Base-by-base conservation (phyloP, 2,888 invertebrate genomes). In the Ethmia dodecea region DNA sequence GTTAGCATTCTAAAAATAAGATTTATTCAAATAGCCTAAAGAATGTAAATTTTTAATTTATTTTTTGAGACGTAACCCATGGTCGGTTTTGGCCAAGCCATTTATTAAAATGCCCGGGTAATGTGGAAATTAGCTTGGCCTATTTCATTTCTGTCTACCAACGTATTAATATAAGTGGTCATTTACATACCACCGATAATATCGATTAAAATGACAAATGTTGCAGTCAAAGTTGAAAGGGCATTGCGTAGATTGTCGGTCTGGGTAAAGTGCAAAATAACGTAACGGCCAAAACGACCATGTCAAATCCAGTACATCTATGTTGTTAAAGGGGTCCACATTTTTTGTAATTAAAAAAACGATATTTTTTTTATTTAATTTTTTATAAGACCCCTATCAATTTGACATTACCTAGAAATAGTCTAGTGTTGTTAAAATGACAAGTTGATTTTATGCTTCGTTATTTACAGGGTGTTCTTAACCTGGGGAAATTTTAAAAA, bases 401-500 rank as follows among this genome's bases (percentile, higher is more conserved):
- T 83, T 86, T 84, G 84, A 77, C 81, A 78, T 84, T 86, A 84
- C 84, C 83, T 86, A 86, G 83, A 75, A 47, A 33, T 47, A 35
- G 40, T 78, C 81, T 83, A 86, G 84, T 39, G 83, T 84, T 74
- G 50, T 60, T 76, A 80, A 86, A 76, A 79, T 83, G 80, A 71
- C 79, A 83, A 86, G 75, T 83, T 80, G 81, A 54, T 46, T 56
- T 22, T 8, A 9, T 22, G n/a, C 9, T 22, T 22, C 8, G 8
- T 22, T 22, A 22, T 22, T 24, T 42, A 33, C 24, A 28, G 28
- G 26, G 28, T 32, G 42, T 35, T 27, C 29, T 33, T 26, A 33
- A 29, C n/a, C 28, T 40, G 22, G 9, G 30, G 32, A 33, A 39
- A 39, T 37, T 45, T 41, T 43, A 39, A 32, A 30, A 13, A 20